phyloP scores from a whole-genome alignment of 2,888 invertebrate species.

The Fragum fragum region DNA sequence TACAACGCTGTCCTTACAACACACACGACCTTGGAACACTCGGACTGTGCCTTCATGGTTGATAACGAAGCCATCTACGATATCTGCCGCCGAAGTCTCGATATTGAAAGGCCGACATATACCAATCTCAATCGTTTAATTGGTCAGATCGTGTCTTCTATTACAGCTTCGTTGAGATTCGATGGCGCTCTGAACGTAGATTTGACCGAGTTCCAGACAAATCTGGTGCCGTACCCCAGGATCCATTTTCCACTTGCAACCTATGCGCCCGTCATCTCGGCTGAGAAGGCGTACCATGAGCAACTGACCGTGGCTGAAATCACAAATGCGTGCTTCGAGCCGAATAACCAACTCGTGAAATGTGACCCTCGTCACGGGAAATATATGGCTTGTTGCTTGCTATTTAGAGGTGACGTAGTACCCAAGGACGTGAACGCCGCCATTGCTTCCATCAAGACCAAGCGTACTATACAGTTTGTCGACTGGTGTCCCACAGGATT shows the following conservation, averaged over 20 bases:
- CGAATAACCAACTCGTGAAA: slow-evolving; percentile 85
- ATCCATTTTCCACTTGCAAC: slow-evolving; percentile 95
- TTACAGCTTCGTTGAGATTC: slow-evolving; percentile 87
- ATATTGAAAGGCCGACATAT: slow-evolving; percentile 94
- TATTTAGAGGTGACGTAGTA: slow-evolving; percentile 79
- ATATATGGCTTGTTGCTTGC: slow-evolving; percentile 85
- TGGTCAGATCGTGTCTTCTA: slow-evolving; percentile 91
- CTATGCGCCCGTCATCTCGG: slow-evolving; percentile 97
- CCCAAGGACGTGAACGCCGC: slow-evolving; percentile 82
- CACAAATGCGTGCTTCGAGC: slow-evolving; percentile 82
- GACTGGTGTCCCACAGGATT: slow-evolving; percentile 84
- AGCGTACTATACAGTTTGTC: slow-evolving; percentile 81
- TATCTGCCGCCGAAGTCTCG: slow-evolving; percentile 94
- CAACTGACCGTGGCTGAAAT: slow-evolving; percentile 82
- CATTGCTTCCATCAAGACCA: slow-evolving; percentile 62
- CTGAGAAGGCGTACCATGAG: slow-evolving; percentile 90
- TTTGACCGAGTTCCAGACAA: slow-evolving; percentile 88
- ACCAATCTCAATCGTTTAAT: slow-evolving; percentile 97
- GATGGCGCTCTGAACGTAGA: slow-evolving; percentile 88
- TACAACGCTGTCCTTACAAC: slow-evolving; percentile 98
- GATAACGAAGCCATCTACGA: slow-evolving; percentile 97
- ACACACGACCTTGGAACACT: slow-evolving; percentile 97
- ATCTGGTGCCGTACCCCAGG: slow-evolving; percentile 85
- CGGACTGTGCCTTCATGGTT: slow-evolving; percentile 98
- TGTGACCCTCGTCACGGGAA: slow-evolving; percentile 86